Conservation (phyloP, 1,140 invertebrate genomes). For the Grapholita molesta region DNA sequence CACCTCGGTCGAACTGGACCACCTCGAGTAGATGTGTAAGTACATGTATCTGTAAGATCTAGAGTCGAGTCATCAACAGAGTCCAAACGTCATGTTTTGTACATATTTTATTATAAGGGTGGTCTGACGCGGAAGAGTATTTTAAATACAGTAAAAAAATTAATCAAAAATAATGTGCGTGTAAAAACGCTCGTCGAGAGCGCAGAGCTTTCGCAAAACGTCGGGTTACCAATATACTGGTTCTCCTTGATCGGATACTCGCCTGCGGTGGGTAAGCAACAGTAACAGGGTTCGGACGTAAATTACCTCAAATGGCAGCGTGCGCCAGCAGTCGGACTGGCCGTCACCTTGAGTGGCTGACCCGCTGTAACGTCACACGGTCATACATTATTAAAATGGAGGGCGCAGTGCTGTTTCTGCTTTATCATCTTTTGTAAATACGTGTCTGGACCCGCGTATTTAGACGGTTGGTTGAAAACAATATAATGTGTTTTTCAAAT, state of each 20-base stretch:
- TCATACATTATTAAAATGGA: slow-evolving; percentile 54
- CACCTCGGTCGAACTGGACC: too few species aligned
- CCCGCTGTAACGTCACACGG: slow-evolving; percentile 49
- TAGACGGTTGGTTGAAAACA: too few species aligned
- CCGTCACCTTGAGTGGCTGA: slow-evolving; percentile 59
- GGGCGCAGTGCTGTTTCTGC: slow-evolving; percentile 42
- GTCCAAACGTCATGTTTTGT: too few species aligned
- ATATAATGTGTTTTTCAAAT: too few species aligned
- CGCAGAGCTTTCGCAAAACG: neutral
- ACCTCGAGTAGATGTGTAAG: too few species aligned
- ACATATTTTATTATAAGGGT: too few species aligned
- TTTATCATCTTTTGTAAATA: slow-evolving; percentile 20
- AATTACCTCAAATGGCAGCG: neutral
- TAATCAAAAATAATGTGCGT: too few species aligned
- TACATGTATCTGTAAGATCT: too few species aligned
- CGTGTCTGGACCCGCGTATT: neutral
- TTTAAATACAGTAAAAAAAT: too few species aligned
- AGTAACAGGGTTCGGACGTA: neutral
- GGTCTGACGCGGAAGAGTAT: neutral
- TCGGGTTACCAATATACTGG: neutral
- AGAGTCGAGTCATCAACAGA: too few species aligned
- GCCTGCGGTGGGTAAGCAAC: neutral
- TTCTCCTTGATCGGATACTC: neutral
- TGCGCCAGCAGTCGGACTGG: neutral
- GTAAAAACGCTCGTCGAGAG: neutral